phyloP scores from a whole-genome alignment of 2,888 invertebrate species.

The Andrena marginata region DNA sequence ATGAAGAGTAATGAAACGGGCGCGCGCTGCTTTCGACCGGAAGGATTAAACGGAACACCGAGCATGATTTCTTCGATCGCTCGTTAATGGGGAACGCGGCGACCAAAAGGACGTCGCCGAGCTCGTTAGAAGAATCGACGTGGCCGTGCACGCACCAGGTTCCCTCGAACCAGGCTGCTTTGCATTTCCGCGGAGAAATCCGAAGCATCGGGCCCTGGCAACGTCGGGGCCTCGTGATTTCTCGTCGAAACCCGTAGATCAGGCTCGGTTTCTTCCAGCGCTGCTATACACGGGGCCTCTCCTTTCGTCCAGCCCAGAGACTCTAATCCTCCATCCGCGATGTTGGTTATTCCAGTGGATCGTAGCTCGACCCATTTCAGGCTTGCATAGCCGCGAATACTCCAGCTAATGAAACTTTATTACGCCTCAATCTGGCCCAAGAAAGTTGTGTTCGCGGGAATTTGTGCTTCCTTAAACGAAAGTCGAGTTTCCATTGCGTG shows the following conservation, averaged over 20 bases:
- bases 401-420: too few species aligned
- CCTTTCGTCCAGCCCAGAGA: neutral
- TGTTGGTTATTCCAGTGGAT: too few species aligned
- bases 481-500: too few species aligned
- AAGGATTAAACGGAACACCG: neutral
- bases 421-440: too few species aligned
- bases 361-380: too few species aligned
- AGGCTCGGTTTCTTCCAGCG: neutral
- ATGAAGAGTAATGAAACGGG: too few species aligned
- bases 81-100: constrained; percentile 8
- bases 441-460: too few species aligned
- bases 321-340: neutral
- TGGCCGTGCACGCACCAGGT: neutral
- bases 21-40: too few species aligned
- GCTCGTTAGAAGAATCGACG: constrained; percentile 19
- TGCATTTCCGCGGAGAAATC: constrained; percentile 77
- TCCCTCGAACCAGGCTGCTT: constrained; percentile 38
- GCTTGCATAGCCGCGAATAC: too few species aligned
- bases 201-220: constrained; percentile 73
- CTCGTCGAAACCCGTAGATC: constrained; percentile 60
- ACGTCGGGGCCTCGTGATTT: constrained; percentile 63
- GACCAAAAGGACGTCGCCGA: constrained; percentile 16
- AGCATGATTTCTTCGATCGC: constrained; percentile 11
- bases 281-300: neutral
- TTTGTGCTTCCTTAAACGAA: too few species aligned